phyloP scores from a whole-genome alignment of 2,113 vertebrate species.

The Vimba vimba region DNA sequence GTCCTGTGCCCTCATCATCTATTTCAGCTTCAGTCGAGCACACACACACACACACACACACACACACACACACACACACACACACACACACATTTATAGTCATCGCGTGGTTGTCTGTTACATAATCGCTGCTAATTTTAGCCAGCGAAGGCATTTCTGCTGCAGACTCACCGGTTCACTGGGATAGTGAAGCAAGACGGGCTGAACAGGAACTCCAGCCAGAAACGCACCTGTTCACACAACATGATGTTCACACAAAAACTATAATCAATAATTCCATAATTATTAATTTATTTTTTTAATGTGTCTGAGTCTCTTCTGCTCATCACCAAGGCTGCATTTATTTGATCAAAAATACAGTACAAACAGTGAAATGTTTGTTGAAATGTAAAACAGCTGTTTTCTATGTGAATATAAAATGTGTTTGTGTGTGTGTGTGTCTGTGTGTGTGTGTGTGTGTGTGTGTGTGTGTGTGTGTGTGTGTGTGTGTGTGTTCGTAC shows the following conservation, averaged over 20 bases:
- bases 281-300: no score
- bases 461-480: not conserved
- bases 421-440: not conserved
- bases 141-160: not conserved
- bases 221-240: conserved; percentile 83
- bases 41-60: no score
- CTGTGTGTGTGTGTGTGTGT: not conserved
- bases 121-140: not conserved
- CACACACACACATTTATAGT: not conserved
- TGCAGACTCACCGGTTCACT: conserved; percentile 80
- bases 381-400: no score
- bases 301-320: no score
- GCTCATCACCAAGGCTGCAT: no score
- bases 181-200: conserved; percentile 85
- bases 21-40: no score
- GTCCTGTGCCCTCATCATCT: no score
- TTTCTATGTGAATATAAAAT: no score
- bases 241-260: no score
- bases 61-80: not conserved
- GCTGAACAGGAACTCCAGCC: conserved; percentile 87
- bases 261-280: no score
- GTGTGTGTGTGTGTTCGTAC: conserved; percentile 59
- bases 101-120: not conserved
- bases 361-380: no score
- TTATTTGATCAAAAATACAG: no score